These are phyloP conservation scores for Brachionus paranguensis DNA, from an alignment of 1,140 invertebrate genomes.

Conservation along the genomic window DNA sequence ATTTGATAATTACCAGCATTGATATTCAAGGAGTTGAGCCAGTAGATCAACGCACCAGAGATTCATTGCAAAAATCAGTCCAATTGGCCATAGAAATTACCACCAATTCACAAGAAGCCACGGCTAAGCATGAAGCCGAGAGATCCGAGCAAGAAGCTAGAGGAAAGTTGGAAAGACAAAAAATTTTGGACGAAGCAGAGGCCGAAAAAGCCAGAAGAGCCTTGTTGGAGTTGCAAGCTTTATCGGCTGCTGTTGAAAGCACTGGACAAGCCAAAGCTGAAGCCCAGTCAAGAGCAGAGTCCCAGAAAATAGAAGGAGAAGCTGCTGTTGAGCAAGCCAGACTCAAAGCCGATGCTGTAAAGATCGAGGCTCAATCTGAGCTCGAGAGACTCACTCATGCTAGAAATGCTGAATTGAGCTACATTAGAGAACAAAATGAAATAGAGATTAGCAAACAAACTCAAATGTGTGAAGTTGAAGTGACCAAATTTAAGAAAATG, in stretches of 20 bases:
- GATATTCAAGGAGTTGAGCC: constrained; percentile 52
- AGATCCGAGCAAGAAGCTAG: constrained; percentile 59
- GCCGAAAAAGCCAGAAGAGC: constrained; percentile 56
- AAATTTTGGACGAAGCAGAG: constrained; percentile 57
- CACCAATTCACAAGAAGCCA: constrained; percentile 48
- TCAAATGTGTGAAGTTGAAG: constrained; percentile 55
- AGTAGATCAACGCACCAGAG: constrained; percentile 50
- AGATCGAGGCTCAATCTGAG: constrained; percentile 58
- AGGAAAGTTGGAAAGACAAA: constrained; percentile 58
- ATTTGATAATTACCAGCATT: constrained; percentile 48
- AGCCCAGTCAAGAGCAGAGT: constrained; percentile 57
- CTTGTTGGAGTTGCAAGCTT: constrained; percentile 56
- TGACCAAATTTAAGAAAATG: constrained; percentile 56
- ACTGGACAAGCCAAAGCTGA: constrained; percentile 59
- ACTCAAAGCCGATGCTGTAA: constrained; percentile 56
- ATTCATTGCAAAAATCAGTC: constrained; percentile 51
- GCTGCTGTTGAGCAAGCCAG: constrained; percentile 58
- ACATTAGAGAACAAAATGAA: constrained; percentile 54
- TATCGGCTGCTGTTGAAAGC: constrained; percentile 49
- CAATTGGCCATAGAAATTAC: constrained; percentile 53
- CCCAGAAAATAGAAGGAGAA: constrained; percentile 58
- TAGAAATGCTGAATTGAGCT: constrained; percentile 57
- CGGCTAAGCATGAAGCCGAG: constrained; percentile 58
- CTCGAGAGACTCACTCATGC: constrained; percentile 55
- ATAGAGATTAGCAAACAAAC: constrained; percentile 54